Conservation (phyloP, 1,140 invertebrate species). For the Drosophila micromelanica region DNA sequence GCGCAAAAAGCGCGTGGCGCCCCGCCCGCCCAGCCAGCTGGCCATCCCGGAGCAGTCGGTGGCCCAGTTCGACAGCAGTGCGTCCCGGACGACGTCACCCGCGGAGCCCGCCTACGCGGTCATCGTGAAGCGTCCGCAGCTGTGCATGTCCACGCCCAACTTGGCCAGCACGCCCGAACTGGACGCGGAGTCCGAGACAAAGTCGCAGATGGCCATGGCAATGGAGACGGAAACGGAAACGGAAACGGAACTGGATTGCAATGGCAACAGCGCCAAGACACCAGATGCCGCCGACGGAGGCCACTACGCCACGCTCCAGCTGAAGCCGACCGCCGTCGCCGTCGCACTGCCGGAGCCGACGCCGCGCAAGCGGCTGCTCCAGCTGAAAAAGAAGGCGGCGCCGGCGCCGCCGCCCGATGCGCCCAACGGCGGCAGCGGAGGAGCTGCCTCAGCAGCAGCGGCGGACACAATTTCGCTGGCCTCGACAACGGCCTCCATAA, state of each 20-base stretch:
- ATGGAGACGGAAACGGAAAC: constrained; percentile 42
- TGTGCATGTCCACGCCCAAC: constrained; percentile 82
- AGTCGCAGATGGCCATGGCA: constrained; percentile 49
- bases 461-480: constrained; percentile 63
- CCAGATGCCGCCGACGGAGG: constrained; percentile 31
- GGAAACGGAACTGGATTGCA: constrained; percentile 53
- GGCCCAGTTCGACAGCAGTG: constrained; percentile 30
- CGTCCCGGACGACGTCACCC: background rate
- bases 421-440: background rate
- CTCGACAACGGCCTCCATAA: constrained; percentile 55
- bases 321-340: constrained; percentile 27
- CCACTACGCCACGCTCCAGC: constrained; percentile 65
- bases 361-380: constrained; percentile 66
- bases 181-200: constrained; percentile 25
- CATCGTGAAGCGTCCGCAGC: constrained; percentile 66
- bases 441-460: background rate
- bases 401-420: constrained; percentile 65
- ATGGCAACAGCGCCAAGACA: constrained; percentile 59
- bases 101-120: constrained; percentile 61
- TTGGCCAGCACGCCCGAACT: constrained; percentile 44
- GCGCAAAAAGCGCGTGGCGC: constrained; percentile 79
- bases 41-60: constrained; percentile 73
- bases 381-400: constrained; percentile 76
- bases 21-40: constrained; percentile 77
- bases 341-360: constrained; percentile 64